These are phyloP conservation scores for Planiliza haematocheilus DNA, from an alignment of 2,113 vertebrate species.

Conservation along the genomic window DNA sequence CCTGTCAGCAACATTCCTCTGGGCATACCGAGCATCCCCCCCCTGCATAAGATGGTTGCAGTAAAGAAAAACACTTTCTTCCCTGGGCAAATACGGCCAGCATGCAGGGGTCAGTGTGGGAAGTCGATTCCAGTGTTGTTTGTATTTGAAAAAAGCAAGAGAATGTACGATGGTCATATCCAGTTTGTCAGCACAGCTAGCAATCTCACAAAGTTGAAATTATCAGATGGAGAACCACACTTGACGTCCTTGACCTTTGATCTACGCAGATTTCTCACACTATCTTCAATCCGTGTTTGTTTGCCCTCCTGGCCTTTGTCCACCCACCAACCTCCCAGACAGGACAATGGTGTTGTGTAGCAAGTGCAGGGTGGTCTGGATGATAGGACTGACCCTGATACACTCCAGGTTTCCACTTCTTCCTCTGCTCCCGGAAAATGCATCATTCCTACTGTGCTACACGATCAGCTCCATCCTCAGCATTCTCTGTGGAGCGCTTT, in stretches of 20 bases:
- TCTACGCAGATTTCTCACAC: constrained; percentile 19
- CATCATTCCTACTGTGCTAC: constrained; percentile 33
- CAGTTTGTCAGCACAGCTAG: not conserved
- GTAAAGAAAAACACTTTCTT: constrained; percentile 51
- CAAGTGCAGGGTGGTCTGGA: constrained; percentile 36
- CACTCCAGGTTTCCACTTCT: constrained; percentile 53
- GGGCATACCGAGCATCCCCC: constrained; percentile 19
- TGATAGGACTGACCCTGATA: constrained; percentile 50
- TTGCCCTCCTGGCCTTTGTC: constrained; percentile 18
- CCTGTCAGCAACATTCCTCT: constrained; percentile 53
- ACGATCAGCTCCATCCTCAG: constrained; percentile 2
- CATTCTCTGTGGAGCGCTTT: not conserved
- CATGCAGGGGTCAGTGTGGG: constrained; percentile 1
- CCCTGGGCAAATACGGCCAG: constrained; percentile 34
- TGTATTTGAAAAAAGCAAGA: not conserved
- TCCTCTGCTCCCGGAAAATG: constrained; percentile 34
- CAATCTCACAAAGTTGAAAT: not conserved
- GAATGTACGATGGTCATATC: not conserved
- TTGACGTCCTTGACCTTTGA: constrained; percentile 18
- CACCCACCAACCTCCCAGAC: not conserved
- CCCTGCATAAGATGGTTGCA: constrained; percentile 39
- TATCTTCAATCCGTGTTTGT: constrained; percentile 22
- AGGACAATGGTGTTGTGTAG: constrained; percentile 36
- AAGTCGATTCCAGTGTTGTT: constrained; percentile 12
- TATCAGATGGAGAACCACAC: not conserved